Evolutionary conservation across 1,140 invertebrate genomes (phyloP).

Genomic region (Lasioglossum baleicum): DNA sequence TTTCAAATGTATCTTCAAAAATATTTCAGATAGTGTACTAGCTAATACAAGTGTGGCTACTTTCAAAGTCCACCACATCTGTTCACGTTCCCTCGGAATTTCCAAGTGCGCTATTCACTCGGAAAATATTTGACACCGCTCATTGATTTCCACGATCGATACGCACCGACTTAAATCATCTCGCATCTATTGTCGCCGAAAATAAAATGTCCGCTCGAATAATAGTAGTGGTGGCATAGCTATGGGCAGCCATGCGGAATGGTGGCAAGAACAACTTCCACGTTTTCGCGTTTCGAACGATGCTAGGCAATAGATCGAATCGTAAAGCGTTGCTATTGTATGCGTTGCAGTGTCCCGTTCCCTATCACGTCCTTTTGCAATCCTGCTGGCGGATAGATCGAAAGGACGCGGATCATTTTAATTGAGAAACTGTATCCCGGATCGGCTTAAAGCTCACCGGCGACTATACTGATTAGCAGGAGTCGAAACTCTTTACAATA

Average conservation of each 20-base stretch:
- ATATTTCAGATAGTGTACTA: no score
- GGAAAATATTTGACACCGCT: no score
- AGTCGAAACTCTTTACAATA: constrained; percentile 13
- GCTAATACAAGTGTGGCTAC: no score
- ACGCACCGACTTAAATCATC: neutral
- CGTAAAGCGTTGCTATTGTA: constrained; percentile 18
- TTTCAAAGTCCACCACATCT: no score
- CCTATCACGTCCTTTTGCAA: constrained; percentile 5
- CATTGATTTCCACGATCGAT: neutral
- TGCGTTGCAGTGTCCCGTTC: neutral
- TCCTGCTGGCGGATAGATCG: neutral
- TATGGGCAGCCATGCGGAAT: constrained; percentile 72
- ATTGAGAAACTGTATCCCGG: neutral
- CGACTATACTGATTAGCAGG: constrained; percentile 22
- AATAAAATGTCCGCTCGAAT: constrained; percentile 24
- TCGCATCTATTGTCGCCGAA: constrained; percentile 1
- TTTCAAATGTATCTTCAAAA: no score
- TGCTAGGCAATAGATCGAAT: constrained; percentile 31
- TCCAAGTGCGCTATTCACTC: no score
- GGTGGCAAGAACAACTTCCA: constrained; percentile 62
- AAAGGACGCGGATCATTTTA: constrained; percentile 14
- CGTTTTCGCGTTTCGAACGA: constrained; percentile 56
- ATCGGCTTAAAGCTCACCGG: neutral
- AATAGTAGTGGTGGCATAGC: constrained; percentile 66
- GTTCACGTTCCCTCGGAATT: no score